Conservation (phyloP, 35 echinoderm and acorn worm genomes). For the Stichopus chloronotus region DNA sequence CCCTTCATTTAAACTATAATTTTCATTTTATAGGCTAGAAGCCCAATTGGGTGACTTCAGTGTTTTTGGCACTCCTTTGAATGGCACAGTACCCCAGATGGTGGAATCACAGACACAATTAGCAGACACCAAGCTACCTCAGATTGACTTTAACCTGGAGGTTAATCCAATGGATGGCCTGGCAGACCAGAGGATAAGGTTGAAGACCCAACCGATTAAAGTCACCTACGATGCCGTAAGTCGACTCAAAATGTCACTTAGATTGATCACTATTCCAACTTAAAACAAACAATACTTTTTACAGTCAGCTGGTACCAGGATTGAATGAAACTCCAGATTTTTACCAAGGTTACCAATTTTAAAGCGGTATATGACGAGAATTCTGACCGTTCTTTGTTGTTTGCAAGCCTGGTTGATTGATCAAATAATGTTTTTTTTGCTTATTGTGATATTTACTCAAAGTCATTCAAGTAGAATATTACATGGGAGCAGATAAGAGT, state of each 20-base stretch:
- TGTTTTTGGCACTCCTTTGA: slow-evolving; percentile 70
- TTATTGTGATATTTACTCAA: too few relatives aligned
- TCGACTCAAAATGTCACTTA: not conserved
- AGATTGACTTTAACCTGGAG: slow-evolving; percentile 78
- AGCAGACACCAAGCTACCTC: slow-evolving; percentile 63
- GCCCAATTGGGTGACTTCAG: slow-evolving; percentile 85
- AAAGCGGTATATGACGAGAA: too few relatives aligned
- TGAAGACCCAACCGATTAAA: slow-evolving; percentile 86
- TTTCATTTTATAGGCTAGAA: slow-evolving; percentile 4
- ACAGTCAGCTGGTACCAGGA: too few relatives aligned
- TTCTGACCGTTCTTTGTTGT: too few relatives aligned
- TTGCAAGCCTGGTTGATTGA: too few relatives aligned
- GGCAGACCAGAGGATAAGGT: slow-evolving; percentile 85
- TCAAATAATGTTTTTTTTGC: too few relatives aligned
- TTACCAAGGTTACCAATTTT: too few relatives aligned
- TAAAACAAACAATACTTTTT: too few relatives aligned
- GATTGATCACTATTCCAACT: not conserved
- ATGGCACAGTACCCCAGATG: slow-evolving; percentile 85
- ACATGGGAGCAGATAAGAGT: too few relatives aligned
- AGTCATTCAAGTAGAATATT: too few relatives aligned
- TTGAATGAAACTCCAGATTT: too few relatives aligned
- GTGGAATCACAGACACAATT: slow-evolving; percentile 84
- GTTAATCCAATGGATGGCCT: slow-evolving; percentile 88
- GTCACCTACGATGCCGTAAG: slow-evolving; percentile 97
- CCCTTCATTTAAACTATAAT: not conserved